Evolutionary conservation across 2,888 invertebrate genomes (phyloP), one percentile per base, ranked within the genome.

Genomic region (Epistrophe grossulariae): DNA sequence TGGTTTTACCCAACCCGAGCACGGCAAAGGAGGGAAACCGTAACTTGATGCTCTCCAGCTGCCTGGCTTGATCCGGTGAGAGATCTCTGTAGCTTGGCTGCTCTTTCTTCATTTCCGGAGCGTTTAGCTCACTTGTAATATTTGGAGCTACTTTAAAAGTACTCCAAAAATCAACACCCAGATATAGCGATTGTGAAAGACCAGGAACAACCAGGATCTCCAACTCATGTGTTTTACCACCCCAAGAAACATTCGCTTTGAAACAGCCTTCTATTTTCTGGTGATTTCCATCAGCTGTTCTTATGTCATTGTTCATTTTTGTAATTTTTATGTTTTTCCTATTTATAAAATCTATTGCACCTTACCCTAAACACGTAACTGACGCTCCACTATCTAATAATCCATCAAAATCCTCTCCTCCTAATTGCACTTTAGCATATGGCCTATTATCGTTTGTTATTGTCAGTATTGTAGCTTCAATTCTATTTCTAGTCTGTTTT

Each of bases 281-380:
- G 4, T 45, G 28, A 15, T 59, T 35, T 10, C 38, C 19, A 57
- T 72, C 66, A 43, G 66, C 48, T 15, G 66, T 48, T 10, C 4
- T 66, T 0, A 66, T 24, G 1, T 45, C 28, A 6, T 28, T 64
- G 17, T 24, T 28, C 64, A 64, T 64, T 24, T 43, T 64, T 15
- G 15, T 19, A 0, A 43, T 17, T 43, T 43, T 64, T 7, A 55
- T 55, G 4, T 64, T 28, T 10, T 35, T 24, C 31, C 9, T 19
- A 4, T 0, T 9, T 1, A 35, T 28, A 59, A 72, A 59, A 2
- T 72, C n/a, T 9, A 55, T 9, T 11, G 40, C 38, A 17, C 19
- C 62, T 50, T 73, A 62, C 10, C 73, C 73, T 7, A 73, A 15
- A 19, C 48, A 59, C 4, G 31, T 60, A 13, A 50, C 40, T 9